phyloP scores from a whole-genome alignment of 2,888 invertebrate genomes.

The Sarcophaga caerulescens region DNA sequence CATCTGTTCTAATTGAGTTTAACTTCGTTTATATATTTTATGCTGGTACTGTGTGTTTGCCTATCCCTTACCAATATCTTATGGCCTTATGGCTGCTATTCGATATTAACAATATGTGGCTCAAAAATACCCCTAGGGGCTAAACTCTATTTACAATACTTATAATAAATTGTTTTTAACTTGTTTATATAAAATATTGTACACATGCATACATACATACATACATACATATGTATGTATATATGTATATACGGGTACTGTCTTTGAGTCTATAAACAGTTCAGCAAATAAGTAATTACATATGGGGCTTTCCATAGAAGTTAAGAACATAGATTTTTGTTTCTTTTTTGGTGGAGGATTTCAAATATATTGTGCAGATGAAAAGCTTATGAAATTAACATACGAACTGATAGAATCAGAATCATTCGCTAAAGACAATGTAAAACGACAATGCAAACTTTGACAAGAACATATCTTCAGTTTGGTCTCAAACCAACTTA shows the following conservation, averaged over 20 bases:
- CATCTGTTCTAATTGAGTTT: slow-evolving; percentile 64
- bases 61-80: not conserved
- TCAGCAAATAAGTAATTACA: not conserved
- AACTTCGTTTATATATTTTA: not conserved
- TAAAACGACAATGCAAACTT: no score
- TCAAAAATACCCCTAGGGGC: slow-evolving; percentile 17
- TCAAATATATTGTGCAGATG: no score
- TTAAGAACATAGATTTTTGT: not conserved
- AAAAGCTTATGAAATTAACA: no score
- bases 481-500: no score
- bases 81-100: not conserved
- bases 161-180: slow-evolving; percentile 59
- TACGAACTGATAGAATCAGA: no score
- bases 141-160: slow-evolving; percentile 47
- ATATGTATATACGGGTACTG: not conserved
- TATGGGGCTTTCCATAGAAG: not conserved
- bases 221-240: not conserved
- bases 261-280: not conserved
- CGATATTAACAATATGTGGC: not conserved
- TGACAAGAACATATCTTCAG: no score
- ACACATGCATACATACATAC: not conserved
- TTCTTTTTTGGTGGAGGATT: not conserved
- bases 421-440: no score
- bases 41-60: not conserved
- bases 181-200: slow-evolving; percentile 1